These are phyloP conservation scores for Macquaria australasica DNA, from an alignment of 2,113 vertebrate genomes.

Conservation along the genomic window DNA sequence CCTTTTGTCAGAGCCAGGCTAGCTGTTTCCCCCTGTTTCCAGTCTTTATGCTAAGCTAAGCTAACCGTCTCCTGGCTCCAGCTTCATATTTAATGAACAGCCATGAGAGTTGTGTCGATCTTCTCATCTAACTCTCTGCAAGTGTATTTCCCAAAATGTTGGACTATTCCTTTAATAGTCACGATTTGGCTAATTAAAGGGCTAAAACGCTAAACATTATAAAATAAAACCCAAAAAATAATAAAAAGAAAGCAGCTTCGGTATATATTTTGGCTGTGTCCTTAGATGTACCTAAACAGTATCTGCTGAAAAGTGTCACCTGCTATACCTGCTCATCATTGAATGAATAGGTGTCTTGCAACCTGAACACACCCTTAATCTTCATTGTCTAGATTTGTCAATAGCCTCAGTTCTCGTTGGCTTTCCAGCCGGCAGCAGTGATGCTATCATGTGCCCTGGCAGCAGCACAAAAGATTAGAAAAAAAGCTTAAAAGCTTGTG, in stretches of 20 bases:
- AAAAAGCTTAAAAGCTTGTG: background rate
- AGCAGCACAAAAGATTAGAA: slow-evolving; percentile 6
- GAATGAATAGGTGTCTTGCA: background rate
- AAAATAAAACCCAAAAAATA: too few species aligned
- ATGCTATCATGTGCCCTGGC: slow-evolving; percentile 6
- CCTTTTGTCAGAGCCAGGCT: background rate
- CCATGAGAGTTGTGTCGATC: background rate
- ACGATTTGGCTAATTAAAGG: background rate
- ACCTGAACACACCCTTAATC: slow-evolving; percentile 2
- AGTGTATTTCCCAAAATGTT: background rate
- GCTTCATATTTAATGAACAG: background rate
- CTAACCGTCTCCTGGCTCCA: background rate
- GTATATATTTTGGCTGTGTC: background rate
- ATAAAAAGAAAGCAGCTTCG: background rate
- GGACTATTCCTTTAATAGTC: background rate
- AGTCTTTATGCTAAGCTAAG: slow-evolving; percentile 5
- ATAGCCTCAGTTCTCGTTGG: background rate
- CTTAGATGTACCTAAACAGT: background rate
- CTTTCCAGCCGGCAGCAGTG: background rate
- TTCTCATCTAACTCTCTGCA: background rate
- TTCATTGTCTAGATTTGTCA: background rate
- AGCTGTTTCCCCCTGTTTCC: background rate
- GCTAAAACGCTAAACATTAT: background rate
- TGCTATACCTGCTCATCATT: background rate
- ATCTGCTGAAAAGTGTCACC: background rate